Percentiles rank a stretch among this genome's conserved stretches.
phyloP scores from a whole-genome alignment of 2,888 invertebrate species.

The Nymphalis urticae region DNA sequence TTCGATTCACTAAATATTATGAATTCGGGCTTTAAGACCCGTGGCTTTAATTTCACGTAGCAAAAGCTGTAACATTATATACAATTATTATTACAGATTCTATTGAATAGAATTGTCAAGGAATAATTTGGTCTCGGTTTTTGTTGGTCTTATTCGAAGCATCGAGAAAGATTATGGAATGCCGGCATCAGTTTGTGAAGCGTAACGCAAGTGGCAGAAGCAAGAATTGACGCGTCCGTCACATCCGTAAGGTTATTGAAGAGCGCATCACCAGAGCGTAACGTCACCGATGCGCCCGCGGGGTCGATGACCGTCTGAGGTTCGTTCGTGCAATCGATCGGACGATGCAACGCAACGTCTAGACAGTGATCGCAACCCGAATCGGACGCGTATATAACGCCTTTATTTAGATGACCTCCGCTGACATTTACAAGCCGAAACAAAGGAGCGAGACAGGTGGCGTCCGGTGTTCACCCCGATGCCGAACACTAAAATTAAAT shows the following conservation, averaged over 20 bases:
- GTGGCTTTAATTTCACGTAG: not conserved
- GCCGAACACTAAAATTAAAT: slow-evolving; percentile 71
- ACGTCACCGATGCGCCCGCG: slow-evolving; percentile 80
- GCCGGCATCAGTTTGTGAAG: slow-evolving; percentile 42
- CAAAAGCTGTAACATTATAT: not conserved
- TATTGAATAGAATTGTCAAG: not conserved
- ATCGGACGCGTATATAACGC: slow-evolving; percentile 66
- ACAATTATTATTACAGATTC: not conserved
- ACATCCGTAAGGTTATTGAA: slow-evolving; percentile 69
- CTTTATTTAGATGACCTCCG: slow-evolving; percentile 80
- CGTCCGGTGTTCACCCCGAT: slow-evolving; percentile 61
- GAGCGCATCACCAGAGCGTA: slow-evolving; percentile 79
- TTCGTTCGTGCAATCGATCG: slow-evolving; percentile 79
- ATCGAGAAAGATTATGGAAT: slow-evolving; percentile 16
- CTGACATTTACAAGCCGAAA: slow-evolving; percentile 78
- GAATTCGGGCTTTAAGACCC: slow-evolving; percentile 15
- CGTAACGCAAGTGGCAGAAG: slow-evolving; percentile 49
- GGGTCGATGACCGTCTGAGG: slow-evolving; percentile 80
- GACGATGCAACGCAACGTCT: slow-evolving; percentile 78
- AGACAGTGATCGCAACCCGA: slow-evolving; percentile 75
- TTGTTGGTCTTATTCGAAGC: not conserved
- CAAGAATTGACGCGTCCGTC: slow-evolving; percentile 56
- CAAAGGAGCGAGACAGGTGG: slow-evolving; percentile 78
- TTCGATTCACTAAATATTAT: slow-evolving; percentile 30
- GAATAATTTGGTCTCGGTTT: not conserved